phyloP scores from a whole-genome alignment of 2,888 invertebrate genomes.

The Choristoneura rosaceana region DNA sequence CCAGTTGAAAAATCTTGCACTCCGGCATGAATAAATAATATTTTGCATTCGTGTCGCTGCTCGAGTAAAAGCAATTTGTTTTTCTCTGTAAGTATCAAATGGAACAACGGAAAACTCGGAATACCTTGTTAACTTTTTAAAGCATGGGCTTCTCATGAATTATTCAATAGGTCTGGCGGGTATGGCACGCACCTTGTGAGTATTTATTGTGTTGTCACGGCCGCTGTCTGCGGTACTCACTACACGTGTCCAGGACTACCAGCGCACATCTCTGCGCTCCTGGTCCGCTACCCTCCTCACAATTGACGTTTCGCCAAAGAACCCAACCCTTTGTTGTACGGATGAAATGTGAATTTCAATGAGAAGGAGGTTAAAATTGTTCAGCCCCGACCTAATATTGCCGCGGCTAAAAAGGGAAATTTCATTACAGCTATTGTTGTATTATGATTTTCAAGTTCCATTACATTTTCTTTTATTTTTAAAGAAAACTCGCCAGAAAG shows the following conservation, averaged over 20 bases:
- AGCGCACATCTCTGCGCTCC: constrained; percentile 55
- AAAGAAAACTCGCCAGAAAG: constrained; percentile 49
- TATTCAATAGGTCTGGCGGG: constrained; percentile 71
- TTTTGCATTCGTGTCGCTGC: constrained; percentile 51
- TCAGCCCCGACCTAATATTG: constrained; percentile 62
- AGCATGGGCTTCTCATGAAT: constrained; percentile 78
- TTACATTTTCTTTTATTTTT: constrained; percentile 70
- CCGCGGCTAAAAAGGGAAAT: constrained; percentile 67
- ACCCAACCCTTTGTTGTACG: constrained; percentile 76
- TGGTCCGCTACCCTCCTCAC: constrained; percentile 69
- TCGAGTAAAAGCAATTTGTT: constrained; percentile 73
- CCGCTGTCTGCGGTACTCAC: constrained; percentile 57
- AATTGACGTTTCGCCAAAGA: constrained; percentile 77
- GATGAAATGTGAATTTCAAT: constrained; percentile 80
- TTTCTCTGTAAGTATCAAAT: constrained; percentile 68
- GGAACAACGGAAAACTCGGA: constrained; percentile 79
- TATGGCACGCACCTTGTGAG: constrained; percentile 42
- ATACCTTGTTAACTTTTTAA: constrained; percentile 84
- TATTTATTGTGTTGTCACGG: constrained; percentile 60
- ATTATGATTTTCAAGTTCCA: constrained; percentile 75
- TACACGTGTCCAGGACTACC: constrained; percentile 52
- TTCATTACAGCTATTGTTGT: constrained; percentile 79
- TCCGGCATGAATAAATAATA: constrained; percentile 48
- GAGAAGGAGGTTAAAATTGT: constrained; percentile 79
- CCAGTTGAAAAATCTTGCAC: constrained; percentile 40